A percentile compares a stretch with the other conserved stretches of the same genome.
Conservation (phyloP, 2,888 invertebrate species). For the Cosmopolites sordidus region DNA sequence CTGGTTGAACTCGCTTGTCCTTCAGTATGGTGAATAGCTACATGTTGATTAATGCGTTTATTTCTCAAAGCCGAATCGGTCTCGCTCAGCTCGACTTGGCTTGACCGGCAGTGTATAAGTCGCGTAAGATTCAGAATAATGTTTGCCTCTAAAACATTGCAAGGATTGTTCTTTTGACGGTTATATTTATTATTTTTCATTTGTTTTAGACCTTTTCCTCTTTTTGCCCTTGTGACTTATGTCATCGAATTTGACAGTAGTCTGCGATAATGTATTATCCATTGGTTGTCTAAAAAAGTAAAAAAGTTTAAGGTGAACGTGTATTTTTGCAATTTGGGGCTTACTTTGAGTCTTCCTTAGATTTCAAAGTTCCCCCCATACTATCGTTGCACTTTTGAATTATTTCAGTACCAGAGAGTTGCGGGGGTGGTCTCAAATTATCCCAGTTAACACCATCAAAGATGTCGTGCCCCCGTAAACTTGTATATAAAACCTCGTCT, state of each 20-base stretch:
- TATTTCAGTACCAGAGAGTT: slow-evolving; percentile 63
- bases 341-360: slow-evolving; percentile 63
- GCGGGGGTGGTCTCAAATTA: slow-evolving; percentile 75
- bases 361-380: slow-evolving; percentile 70
- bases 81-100: too few species aligned
- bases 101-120: too few species aligned
- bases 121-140: too few species aligned
- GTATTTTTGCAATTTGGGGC: not conserved
- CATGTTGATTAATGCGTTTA: too few species aligned
- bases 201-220: slow-evolving; percentile 42
- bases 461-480: slow-evolving; percentile 82
- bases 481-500: slow-evolving; percentile 71
- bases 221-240: too few species aligned
- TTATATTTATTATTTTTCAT: slow-evolving; percentile 58
- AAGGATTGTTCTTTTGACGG: slow-evolving; percentile 65
- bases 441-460: slow-evolving; percentile 82
- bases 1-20: too few species aligned
- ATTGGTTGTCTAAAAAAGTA: slow-evolving; percentile 18
- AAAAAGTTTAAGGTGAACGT: not conserved
- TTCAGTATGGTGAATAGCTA: too few species aligned
- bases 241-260: slow-evolving; percentile 7
- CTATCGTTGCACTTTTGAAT: slow-evolving; percentile 54
- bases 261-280: slow-evolving; percentile 19
- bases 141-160: slow-evolving; percentile 83
- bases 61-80: too few species aligned